Evolutionary conservation across 2,113 vertebrate species (phyloP).

Genomic region (Dunckerocampus dactyliophorus): DNA sequence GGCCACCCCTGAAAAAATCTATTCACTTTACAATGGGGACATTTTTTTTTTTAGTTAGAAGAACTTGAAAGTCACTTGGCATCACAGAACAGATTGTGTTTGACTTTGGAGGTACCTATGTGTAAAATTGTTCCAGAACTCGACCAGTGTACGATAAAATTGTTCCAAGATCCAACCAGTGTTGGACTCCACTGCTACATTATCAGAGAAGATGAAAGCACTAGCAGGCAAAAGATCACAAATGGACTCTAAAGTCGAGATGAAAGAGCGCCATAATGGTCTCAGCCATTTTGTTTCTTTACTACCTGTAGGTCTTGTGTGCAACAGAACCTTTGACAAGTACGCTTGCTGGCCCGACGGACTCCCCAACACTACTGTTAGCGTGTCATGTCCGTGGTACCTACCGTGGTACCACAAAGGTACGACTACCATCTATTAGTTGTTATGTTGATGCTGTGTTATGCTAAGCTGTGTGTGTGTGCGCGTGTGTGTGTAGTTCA

Average conservation of each 20-base stretch:
- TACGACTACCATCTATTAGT: slow-evolving; percentile 34
- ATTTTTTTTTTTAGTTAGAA: too few relatives aligned
- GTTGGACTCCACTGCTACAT: not conserved
- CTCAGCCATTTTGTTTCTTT: not conserved
- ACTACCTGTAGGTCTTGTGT: slow-evolving; percentile 78
- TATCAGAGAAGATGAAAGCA: slow-evolving; percentile 21
- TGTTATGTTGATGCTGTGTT: not conserved
- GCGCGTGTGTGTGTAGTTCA: slow-evolving; percentile 74
- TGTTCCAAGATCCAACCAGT: too few relatives aligned
- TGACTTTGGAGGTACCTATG: too few relatives aligned
- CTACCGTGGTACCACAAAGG: slow-evolving; percentile 86
- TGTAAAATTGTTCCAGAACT: too few relatives aligned
- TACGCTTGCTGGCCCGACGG: slow-evolving; percentile 93
- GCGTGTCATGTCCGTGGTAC: slow-evolving; percentile 90
- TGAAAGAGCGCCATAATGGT: slow-evolving; percentile 26
- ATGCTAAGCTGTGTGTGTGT: slow-evolving; percentile 6
- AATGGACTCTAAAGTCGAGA: slow-evolving; percentile 21
- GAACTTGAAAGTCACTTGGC: too few relatives aligned
- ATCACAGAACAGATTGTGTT: too few relatives aligned
- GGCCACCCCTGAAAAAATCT: too few relatives aligned
- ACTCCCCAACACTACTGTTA: slow-evolving; percentile 82
- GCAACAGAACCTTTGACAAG: slow-evolving; percentile 84
- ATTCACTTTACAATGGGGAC: too few relatives aligned
- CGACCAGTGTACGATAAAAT: too few relatives aligned
- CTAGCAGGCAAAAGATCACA: not conserved